Evolutionary conservation across 2,113 vertebrate species (phyloP), one percentile per base, ranked within the genome.

Genomic region (Corythornis madagascariensis): DNA sequence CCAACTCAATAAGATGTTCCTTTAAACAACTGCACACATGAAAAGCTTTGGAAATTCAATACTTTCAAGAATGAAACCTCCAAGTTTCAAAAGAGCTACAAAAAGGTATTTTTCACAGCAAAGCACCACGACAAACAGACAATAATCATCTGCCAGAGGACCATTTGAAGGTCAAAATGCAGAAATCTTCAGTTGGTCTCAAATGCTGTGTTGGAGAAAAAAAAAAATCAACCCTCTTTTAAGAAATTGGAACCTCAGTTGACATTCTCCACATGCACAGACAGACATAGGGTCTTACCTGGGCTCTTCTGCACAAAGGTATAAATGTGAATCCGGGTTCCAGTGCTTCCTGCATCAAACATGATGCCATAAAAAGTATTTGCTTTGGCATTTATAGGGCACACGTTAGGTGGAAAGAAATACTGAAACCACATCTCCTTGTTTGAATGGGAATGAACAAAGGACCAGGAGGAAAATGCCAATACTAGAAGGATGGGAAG

Each of bases 281-380:
- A 89, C 47, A 63, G 28, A 35, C 31, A 80, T 0, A 0, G 17
- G 53, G 28, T 70, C 96, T 96, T 78, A 99, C 99, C 98, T 95
- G 98, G 97, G 83, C 97, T 98, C 92, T 98, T 99, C 95, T 99
- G 99, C 81, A 99, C 98, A 97, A 99, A 99, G 71, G 98, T 99
- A 79, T 99, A 99, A 97, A 99, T 98, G 84, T 99, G 99, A 97
- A 99, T 99, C 57, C 99, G 98, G 28, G 98, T 99, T 95, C 99
- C 99, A 65, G 99, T 99, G 97, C 99, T 99, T 92, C 99, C 99
- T 7, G 99, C 99, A 2, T 99, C 99, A 94, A 99, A 99, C 98
- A 99, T 99, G 97, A 99, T 97, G 93, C 99, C 99, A 94, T 98
- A 98, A 97, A 99, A 98, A 42, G 97, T 97, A 65, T 97, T 97